phyloP scores from a whole-genome alignment of 2,113 vertebrate genomes.

The Mesembrinibis cayennensis region DNA sequence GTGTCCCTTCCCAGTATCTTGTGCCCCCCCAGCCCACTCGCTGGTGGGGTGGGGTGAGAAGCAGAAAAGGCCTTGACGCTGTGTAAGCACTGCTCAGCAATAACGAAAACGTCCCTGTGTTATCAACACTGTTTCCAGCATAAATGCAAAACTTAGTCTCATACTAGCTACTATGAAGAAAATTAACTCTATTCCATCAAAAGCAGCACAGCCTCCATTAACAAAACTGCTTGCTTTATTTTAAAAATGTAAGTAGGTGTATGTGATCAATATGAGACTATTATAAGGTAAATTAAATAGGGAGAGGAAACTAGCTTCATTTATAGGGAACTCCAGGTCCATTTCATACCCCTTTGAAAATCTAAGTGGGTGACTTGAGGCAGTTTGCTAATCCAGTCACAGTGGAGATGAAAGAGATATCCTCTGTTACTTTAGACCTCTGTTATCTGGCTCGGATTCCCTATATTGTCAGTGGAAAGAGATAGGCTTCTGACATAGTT shows the following conservation, averaged over 20 bases:
- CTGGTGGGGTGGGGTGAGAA: neutral
- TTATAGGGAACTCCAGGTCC: neutral
- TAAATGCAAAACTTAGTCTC: neutral
- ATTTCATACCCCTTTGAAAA: neutral
- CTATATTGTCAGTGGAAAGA: neutral
- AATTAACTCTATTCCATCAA: neutral
- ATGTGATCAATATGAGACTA: neutral
- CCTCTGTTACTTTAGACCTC: neutral
- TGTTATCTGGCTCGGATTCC: neutral
- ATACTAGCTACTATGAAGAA: neutral
- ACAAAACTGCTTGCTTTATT: neutral
- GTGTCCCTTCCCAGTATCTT: neutral
- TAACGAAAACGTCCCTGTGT: neutral
- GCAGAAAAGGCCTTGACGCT: neutral
- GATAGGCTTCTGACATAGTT: neutral
- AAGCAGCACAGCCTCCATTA: neutral
- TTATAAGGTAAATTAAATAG: neutral
- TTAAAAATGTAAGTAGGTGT: neutral
- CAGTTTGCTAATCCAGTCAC: neutral
- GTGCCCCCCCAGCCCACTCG: neutral
- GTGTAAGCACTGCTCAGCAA: neutral
- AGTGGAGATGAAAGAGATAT: neutral
- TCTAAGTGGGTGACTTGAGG: neutral
- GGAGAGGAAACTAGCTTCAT: neutral
- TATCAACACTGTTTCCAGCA: neutral